Conservation (phyloP, 2,888 invertebrate species). For the Lasioglossum morio region DNA sequence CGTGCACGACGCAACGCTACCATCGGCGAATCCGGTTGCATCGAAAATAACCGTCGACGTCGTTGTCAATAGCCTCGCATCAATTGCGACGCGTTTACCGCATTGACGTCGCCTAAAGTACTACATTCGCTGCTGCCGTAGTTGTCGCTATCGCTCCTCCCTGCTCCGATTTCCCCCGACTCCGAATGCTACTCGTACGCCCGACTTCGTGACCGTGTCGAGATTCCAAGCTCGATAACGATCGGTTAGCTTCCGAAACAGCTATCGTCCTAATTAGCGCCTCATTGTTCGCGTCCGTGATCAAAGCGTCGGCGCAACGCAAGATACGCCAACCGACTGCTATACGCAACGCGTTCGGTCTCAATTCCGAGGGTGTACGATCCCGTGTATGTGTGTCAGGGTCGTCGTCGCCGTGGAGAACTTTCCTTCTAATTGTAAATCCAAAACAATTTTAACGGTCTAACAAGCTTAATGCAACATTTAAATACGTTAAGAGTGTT, state of each 20-base stretch:
- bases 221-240: slow-evolving; percentile 45
- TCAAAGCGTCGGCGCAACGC: slow-evolving; percentile 38
- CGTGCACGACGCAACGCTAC: neutral
- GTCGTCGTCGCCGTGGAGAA: slow-evolving; percentile 6
- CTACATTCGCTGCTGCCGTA: neutral
- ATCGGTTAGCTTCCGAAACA: slow-evolving; percentile 39
- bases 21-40: neutral
- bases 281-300: slow-evolving; percentile 56
- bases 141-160: slow-evolving; percentile 2
- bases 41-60: slow-evolving; percentile 1
- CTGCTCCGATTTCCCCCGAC: slow-evolving; percentile 5
- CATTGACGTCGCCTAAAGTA: neutral
- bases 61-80: neutral
- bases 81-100: slow-evolving; percentile 12
- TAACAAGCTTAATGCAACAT: slow-evolving; percentile 52
- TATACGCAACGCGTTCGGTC: neutral
- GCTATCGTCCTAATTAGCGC: slow-evolving; percentile 56
- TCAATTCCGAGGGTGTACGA: neutral
- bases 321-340: slow-evolving; percentile 22
- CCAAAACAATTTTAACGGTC: slow-evolving; percentile 12
- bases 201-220: slow-evolving; percentile 34
- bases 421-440: slow-evolving; percentile 34
- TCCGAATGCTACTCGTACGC: slow-evolving; percentile 15
- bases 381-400: slow-evolving; percentile 26
- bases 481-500: slow-evolving; percentile 64